phyloP scores from a whole-genome alignment of 2,888 invertebrate species.

The Laspeyria flexula region DNA sequence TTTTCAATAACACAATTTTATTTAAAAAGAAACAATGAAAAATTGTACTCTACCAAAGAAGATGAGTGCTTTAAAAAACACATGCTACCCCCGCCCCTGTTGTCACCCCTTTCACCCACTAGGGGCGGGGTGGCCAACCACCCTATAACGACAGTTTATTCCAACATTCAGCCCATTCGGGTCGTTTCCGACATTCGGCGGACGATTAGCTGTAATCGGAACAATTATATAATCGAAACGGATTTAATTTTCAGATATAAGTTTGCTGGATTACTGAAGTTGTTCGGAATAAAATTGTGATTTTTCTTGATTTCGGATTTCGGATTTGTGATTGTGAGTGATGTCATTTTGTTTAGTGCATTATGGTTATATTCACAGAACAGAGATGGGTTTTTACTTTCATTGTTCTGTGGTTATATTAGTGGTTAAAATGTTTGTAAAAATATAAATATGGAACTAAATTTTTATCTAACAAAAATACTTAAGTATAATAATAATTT shows the following conservation, averaged over 20 bases:
- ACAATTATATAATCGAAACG: constrained; percentile 33
- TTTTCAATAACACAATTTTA: neutral
- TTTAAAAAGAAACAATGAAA: constrained; percentile 6
- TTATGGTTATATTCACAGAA: too few species aligned
- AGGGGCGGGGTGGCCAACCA: constrained; percentile 48
- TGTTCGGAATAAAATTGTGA: constrained; percentile 1
- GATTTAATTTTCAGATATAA: constrained; percentile 6
- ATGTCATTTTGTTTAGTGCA: neutral
- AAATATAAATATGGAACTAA: too few species aligned
- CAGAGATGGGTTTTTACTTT: too few species aligned
- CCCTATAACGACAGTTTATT: constrained; percentile 68
- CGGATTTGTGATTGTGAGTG: neutral
- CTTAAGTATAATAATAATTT: too few species aligned
- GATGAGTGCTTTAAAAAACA: constrained; percentile 26
- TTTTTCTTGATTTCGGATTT: neutral
- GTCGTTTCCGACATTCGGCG: constrained; percentile 68
- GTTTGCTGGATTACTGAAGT: too few species aligned
- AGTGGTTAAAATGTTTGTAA: too few species aligned
- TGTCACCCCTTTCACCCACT: constrained; percentile 34
- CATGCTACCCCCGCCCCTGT: constrained; percentile 37
- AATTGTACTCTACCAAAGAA: constrained; percentile 30
- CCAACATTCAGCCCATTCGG: constrained; percentile 63
- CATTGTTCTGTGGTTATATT: too few species aligned
- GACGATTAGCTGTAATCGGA: constrained; percentile 60
- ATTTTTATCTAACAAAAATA: too few species aligned